Percentiles rank a stretch among this genome's conserved stretches.
These are phyloP conservation scores for Apantesis nais DNA, from an alignment of 2,888 invertebrate species.

Conservation along the genomic window DNA sequence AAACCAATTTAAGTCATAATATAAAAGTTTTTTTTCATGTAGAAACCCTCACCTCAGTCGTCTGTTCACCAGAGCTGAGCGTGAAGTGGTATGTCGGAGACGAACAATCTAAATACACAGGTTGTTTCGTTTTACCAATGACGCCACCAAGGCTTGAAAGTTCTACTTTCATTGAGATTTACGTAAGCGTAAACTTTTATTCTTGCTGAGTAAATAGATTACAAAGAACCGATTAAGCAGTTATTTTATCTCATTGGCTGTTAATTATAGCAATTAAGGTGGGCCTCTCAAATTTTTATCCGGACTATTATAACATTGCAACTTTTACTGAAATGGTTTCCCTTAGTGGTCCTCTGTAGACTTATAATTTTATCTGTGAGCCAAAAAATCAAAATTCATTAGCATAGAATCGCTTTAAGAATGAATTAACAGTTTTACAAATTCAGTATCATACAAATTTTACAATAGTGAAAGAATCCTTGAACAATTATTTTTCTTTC, in stretches of 20 bases:
- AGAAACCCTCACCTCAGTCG: neutral
- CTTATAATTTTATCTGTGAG: neutral
- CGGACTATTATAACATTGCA: neutral
- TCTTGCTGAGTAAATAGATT: neutral
- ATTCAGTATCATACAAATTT: neutral
- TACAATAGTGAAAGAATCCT: neutral
- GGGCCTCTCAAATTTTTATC: neutral
- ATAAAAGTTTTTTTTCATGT: neutral
- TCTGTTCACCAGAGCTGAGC: no score
- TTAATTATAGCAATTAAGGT: conserved; percentile 1
- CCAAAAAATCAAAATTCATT: neutral
- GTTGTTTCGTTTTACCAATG: no score
- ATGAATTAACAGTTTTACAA: neutral
- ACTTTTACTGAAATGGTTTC: neutral
- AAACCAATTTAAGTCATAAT: neutral
- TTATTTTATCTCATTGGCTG: neutral
- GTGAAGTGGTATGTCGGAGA: neutral
- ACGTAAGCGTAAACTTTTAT: neutral
- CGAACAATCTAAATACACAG: neutral
- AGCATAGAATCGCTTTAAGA: neutral
- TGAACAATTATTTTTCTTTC: neutral
- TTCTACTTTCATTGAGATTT: neutral
- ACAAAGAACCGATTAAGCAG: neutral
- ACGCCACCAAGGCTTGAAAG: no score
- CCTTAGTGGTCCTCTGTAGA: neutral